Base-by-base conservation (phyloP, 1,140 invertebrate genomes). In the Teleopsis dalmanni region DNA sequence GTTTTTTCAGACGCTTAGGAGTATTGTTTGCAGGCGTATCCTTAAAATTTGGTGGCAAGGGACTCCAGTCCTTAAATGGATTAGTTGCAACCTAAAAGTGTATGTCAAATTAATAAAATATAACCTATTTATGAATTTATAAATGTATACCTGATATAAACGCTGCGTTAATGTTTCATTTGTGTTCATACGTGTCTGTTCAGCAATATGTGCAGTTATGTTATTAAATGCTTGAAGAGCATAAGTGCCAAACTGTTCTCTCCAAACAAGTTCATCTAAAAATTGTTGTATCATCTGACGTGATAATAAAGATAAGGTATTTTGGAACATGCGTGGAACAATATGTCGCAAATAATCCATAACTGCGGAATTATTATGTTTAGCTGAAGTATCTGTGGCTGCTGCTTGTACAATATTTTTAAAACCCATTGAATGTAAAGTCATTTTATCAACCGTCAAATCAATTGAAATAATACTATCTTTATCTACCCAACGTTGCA, bases 281-380 rank as follows among this genome's bases (percentile, higher is more conserved):
- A 92, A 91, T 61, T 92, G 86, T 63, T 92, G 88, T 59, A 91
- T 90, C 66, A 90, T 86, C 66, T 86, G 83, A 40, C 87, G 74
- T 5, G 85, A 90, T 0, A 93, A 72, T 44, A 91, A 70, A 16
- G 86, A 88, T 7, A 93, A 65, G 0, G 88, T 90, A 65, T 89
- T 91, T 75, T 91, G 84, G 70, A 91, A 93, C 87, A 91, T 91
- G 63, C 87, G 77, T 0, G 89, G 88, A 4, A 92, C 87, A 49
- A 91, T 86, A 51, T 84, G 79, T 33, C 87, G 73, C 29, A 93
- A 66, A 65, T 91, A 93, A 45, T 91, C 85, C 89, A 93, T 92
- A 5, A 92, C 84, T 27, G 83, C 81, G 4, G 80, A 79, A 62
- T 88, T 88, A 47, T 78, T 82, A 45, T 78, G 76, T 36, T 77